Conservation (phyloP, 1,140 invertebrate species). For the Solenopsis invicta region DNA sequence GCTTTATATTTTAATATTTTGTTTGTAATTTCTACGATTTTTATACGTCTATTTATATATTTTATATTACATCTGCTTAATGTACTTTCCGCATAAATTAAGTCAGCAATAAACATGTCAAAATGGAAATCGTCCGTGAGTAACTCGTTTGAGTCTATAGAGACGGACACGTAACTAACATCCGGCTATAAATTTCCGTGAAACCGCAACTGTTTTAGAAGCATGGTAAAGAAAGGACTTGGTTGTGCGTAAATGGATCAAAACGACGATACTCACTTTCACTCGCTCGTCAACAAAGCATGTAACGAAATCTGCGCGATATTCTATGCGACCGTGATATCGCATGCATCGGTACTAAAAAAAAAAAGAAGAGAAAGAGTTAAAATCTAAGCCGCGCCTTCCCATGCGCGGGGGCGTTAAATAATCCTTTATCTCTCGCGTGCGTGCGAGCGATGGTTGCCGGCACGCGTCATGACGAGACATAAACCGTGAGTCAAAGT, state of each 20-base stretch:
- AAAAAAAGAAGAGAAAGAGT: conserved; percentile 39
- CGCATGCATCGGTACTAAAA: conserved; percentile 23
- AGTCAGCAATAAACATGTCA: neutral
- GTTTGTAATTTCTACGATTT: neutral
- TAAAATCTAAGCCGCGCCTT: conserved; percentile 43
- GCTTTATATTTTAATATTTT: neutral
- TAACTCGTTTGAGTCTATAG: conserved; percentile 2
- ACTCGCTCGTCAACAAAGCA: neutral
- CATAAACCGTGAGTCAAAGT: conserved; percentile 59
- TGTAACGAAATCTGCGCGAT: conserved; percentile 36
- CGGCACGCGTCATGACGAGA: conserved; percentile 35
- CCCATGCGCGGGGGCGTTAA: conserved; percentile 42
- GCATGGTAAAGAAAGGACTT: conserved; percentile 21
- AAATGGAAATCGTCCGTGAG: neutral
- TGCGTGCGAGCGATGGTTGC: conserved; percentile 55
- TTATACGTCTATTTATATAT: neutral
- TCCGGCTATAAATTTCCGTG: conserved; percentile 26
- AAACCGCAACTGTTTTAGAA: conserved; percentile 9
- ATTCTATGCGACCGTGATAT: conserved; percentile 15
- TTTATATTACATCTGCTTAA: neutral
- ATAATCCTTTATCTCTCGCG: conserved; percentile 71
- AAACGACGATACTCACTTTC: conserved; percentile 12
- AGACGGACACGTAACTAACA: neutral
- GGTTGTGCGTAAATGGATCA: conserved; percentile 15
- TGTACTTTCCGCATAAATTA: neutral